Base-by-base conservation (phyloP, 1,140 invertebrate genomes). In the Artemia franciscana region DNA sequence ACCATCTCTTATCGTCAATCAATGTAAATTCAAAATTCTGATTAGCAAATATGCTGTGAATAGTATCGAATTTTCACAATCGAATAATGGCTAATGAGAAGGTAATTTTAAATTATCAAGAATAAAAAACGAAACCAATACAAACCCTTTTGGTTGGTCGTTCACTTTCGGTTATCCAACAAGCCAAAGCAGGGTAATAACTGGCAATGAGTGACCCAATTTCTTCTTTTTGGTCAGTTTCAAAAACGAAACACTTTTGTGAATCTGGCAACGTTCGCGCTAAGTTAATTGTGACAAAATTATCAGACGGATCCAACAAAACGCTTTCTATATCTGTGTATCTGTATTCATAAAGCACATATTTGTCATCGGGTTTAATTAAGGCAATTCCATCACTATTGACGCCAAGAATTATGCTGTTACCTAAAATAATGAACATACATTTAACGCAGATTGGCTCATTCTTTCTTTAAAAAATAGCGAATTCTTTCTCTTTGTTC, bases 201-300 rank as follows among this genome's bases (percentile, higher is more conserved):
- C 88, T 90, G 2, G 89, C 86, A 67, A 94, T 91, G 24, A 95
- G 74, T 69, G 87, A 88, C 4, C 90, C 91, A 63, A 93, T 91
- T 76, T 93, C 90, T 66, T 83, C 75, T 71, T 93, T 93, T 68
- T 89, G 85, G 9, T 77, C 71, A 1, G 89, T 91, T 72, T 94
- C 91, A 70, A 95, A 91, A 15, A 94, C 90, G 72, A 91, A 92
- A 74, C 89, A 93, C 67, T 88, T 88, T 75, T 83, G 84, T 57
- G 78, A 78, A 67, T 79, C 83, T 51, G 73, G 78, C 66, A 78
- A 78, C 64, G 79, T 80, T 67, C 80, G 75, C 30, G 82, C 74
- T 61, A 82, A 66, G 64, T 79, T 80, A 63, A 95, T 80, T 1
- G 91, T 94, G 25, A 95, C 83, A 65, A 93, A 90, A 69, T 86